Percentiles rank a stretch among this genome's conserved stretches.
phyloP scores from a whole-genome alignment of 92 coral and sea anemone species.

The Porites lobata region DNA sequence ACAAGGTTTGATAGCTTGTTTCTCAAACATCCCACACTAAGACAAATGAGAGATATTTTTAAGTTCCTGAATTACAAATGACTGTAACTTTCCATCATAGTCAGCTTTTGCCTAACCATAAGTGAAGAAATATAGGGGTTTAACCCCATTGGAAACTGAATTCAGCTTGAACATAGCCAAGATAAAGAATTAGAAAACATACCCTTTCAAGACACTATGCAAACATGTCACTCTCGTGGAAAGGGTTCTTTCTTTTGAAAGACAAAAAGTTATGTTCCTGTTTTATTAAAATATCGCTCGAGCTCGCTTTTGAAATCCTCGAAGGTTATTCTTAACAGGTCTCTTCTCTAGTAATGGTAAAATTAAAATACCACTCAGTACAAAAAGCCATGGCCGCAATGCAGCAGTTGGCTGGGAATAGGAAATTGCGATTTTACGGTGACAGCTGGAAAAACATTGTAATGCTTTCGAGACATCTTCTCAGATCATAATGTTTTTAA shows the following conservation, averaged over 20 bases:
- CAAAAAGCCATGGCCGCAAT: neutral
- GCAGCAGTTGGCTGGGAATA: neutral
- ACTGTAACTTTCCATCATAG: neutral
- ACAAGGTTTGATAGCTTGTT: neutral
- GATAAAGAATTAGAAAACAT: conserved; percentile 20
- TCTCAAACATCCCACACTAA: conserved; percentile 4
- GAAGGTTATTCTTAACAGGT: neutral
- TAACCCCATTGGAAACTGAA: neutral
- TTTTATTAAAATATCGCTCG: neutral
- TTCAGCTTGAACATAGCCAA: neutral
- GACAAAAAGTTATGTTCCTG: conserved; percentile 10
- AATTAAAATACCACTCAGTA: neutral
- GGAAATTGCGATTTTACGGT: conserved; percentile 64
- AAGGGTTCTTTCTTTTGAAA: conserved; percentile 18
- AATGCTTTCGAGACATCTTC: conserved; percentile 49
- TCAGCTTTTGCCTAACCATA: neutral
- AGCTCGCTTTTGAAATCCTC: neutral
- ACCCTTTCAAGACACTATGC: conserved; percentile 17
- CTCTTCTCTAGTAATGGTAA: neutral
- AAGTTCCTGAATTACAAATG: conserved; percentile 1
- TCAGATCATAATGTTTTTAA: conserved; percentile 46
- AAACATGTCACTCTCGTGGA: conserved; percentile 39
- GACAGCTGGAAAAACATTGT: conserved; percentile 71
- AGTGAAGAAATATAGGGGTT: neutral
- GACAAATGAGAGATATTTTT: neutral